A percentile compares a stretch with the other conserved stretches of the same genome.
These are phyloP conservation scores for Micrasema longulum DNA, from an alignment of 1,140 invertebrate genomes.

Conservation along the genomic window DNA sequence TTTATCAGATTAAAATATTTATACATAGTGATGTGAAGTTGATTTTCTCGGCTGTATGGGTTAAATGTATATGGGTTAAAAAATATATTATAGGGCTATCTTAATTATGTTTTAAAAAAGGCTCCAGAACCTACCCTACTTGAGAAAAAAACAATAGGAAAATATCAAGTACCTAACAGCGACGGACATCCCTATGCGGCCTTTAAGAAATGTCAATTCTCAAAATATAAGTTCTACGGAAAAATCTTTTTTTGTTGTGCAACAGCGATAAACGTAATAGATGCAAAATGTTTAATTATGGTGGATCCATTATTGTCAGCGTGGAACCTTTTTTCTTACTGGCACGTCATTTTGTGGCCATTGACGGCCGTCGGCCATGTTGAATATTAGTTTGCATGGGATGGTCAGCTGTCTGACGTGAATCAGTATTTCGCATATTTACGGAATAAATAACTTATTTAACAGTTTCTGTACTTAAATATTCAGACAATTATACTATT, in stretches of 20 bases:
- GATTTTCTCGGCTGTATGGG: too few species aligned
- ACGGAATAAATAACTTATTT: constrained; percentile 11
- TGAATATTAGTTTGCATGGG: constrained; percentile 65
- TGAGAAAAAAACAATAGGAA: too few species aligned
- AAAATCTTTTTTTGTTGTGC: constrained; percentile 1
- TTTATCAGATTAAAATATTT: too few species aligned
- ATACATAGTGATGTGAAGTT: too few species aligned
- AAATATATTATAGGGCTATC: too few species aligned
- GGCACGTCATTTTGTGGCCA: constrained; percentile 52
- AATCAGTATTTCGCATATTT: constrained; percentile 30
- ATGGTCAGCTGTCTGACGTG: constrained; percentile 66
- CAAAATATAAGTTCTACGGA: background rate
- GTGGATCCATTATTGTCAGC: constrained; percentile 15
- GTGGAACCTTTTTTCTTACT: constrained; percentile 39
- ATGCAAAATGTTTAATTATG: background rate
- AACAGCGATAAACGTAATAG: too few species aligned
- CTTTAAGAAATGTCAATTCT: too few species aligned
- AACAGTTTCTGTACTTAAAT: constrained; percentile 12
- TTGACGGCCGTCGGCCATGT: constrained; percentile 67
- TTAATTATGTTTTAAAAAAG: too few species aligned
- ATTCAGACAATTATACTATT: background rate
- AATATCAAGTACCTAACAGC: background rate
- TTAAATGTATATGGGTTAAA: too few species aligned
- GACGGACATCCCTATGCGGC: too few species aligned
- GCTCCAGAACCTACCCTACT: too few species aligned